phyloP scores from a whole-genome alignment of 2,113 vertebrate species.

The Pteropus alecto region DNA sequence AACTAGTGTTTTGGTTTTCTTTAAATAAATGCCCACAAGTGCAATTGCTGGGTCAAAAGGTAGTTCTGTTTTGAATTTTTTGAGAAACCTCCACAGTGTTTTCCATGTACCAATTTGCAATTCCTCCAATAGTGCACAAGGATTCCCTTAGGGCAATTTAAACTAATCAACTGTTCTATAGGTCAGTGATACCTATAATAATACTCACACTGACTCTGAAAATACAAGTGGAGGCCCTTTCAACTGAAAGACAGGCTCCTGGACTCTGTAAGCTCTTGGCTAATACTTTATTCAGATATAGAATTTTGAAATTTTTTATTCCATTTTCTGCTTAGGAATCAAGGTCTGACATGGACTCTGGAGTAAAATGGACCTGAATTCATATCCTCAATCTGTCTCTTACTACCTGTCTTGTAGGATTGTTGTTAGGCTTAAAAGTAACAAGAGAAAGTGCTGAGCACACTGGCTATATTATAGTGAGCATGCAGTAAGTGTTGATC shows the following conservation, averaged over 20 bases:
- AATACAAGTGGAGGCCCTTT: not conserved
- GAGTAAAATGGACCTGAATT: not conserved
- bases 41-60: too few relatives aligned
- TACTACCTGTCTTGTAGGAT: not conserved
- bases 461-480: not conserved
- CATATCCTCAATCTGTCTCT: not conserved
- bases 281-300: not conserved
- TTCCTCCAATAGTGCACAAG: too few relatives aligned
- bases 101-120: too few relatives aligned
- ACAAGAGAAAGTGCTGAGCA: not conserved
- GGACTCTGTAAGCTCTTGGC: not conserved
- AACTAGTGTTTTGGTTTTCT: too few relatives aligned
- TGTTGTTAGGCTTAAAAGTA: not conserved
- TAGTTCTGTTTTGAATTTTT: too few relatives aligned
- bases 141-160: not conserved
- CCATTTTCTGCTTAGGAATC: not conserved
- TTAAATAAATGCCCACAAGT: too few relatives aligned
- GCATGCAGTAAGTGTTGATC: not conserved
- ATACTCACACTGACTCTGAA: not conserved
- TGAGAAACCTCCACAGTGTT: too few relatives aligned
- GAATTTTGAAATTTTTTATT: constrained; percentile 22
- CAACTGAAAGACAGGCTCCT: not conserved
- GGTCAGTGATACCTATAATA: not conserved
- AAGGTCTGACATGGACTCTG: not conserved
- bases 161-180: not conserved